Evolutionary conservation across 30 jellyfish, hydroid and myxozoan genomes (phyloP).

Genomic region (Hydractinia symbiolongicarpus): DNA sequence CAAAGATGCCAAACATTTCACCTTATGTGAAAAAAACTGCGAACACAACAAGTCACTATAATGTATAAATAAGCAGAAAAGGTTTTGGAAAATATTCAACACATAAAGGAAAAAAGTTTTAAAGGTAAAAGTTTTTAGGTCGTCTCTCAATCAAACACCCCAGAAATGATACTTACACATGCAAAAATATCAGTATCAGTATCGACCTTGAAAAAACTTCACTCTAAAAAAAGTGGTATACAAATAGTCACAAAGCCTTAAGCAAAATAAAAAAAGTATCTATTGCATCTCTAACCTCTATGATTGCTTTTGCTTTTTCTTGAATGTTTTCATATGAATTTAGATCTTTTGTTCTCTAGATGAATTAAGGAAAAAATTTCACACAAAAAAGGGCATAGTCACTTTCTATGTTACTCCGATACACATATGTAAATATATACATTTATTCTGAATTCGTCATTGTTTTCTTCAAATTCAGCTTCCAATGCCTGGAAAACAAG

Average conservation of each 20-base stretch:
- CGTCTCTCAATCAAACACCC: not conserved
- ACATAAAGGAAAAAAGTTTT: not conserved
- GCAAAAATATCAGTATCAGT: conserved; percentile 56
- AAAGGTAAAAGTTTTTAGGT: not conserved
- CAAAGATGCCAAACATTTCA: no score
- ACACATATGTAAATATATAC: not conserved
- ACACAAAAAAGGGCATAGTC: no score
- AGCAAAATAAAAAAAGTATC: not conserved
- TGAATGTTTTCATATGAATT: conserved; percentile 7
- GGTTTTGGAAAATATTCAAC: no score
- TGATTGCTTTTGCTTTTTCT: conserved; percentile 10
- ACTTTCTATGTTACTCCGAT: no score
- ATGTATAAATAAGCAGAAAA: no score
- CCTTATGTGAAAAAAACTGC: no score
- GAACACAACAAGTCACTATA: no score
- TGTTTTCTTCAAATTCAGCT: conserved; percentile 77
- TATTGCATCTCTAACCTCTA: not conserved
- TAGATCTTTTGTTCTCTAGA: not conserved
- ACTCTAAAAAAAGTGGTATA: conserved; percentile 29
- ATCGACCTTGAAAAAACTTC: conserved; percentile 42
- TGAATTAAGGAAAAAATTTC: not conserved
- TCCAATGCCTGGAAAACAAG: conserved; percentile 43
- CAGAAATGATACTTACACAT: conserved; percentile 40
- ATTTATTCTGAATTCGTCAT: not conserved
- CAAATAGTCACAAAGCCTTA: not conserved